A percentile compares a stretch with the other conserved stretches of the same genome.
phyloP scores from a whole-genome alignment of 2,888 invertebrate genomes.

The Trachelus troglodyta region DNA sequence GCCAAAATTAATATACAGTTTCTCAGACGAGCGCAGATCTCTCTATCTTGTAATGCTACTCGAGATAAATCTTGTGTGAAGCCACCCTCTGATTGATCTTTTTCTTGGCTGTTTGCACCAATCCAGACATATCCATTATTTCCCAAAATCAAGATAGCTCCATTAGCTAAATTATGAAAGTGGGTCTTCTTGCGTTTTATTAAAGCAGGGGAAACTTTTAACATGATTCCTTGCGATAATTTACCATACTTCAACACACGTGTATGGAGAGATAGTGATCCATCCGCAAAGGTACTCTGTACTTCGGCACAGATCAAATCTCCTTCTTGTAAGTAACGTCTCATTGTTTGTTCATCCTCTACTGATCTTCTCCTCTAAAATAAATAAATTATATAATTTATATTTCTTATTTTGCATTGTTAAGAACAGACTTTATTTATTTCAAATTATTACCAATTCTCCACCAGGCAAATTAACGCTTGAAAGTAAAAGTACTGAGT shows the following conservation, averaged over 20 bases:
- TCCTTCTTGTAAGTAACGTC: slow-evolving; percentile 92
- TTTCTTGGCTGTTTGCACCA: slow-evolving; percentile 75
- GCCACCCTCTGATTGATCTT: slow-evolving; percentile 77
- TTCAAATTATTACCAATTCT: slow-evolving; percentile 77
- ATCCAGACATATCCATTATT: slow-evolving; percentile 98
- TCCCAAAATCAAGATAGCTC: slow-evolving; percentile 92
- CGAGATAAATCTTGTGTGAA: slow-evolving; percentile 79
- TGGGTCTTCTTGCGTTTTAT: slow-evolving; percentile 95
- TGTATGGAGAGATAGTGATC: slow-evolving; percentile 92
- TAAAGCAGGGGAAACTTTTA: slow-evolving; percentile 92
- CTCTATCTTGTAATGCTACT: slow-evolving; percentile 79
- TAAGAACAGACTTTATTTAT: neutral
- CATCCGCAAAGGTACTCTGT: slow-evolving; percentile 91
- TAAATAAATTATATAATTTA: slow-evolving; percentile 17
- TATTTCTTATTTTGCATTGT: neutral
- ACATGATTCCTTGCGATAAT: slow-evolving; percentile 87
- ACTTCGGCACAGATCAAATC: slow-evolving; percentile 99
- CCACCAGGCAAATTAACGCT: slow-evolving; percentile 98
- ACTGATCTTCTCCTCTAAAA: slow-evolving; percentile 85
- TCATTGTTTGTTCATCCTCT: slow-evolving; percentile 98
- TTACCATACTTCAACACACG: slow-evolving; percentile 98
- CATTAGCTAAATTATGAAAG: slow-evolving; percentile 93
- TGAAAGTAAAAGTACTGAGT: slow-evolving; percentile 87
- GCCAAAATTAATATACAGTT: slow-evolving; percentile 92
- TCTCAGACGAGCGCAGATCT: slow-evolving; percentile 87